These are phyloP conservation scores for Brachionus calyciflorus DNA, from an alignment of 1,140 invertebrate species.

Conservation along the genomic window DNA sequence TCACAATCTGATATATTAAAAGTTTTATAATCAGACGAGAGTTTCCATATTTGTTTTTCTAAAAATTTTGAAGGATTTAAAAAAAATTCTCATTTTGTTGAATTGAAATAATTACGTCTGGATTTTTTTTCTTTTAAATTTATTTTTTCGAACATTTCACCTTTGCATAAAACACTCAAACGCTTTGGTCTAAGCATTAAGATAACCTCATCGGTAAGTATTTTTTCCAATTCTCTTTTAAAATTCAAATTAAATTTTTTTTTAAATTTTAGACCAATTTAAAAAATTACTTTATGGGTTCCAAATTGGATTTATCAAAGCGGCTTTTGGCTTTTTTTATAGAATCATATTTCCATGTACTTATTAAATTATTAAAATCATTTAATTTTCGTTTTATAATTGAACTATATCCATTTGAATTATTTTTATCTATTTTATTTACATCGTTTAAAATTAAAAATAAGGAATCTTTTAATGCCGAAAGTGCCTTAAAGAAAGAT, in stretches of 20 bases:
- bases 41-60: slow-evolving; percentile 37
- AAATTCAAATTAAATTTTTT: background rate
- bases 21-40: slow-evolving; percentile 26
- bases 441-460: slow-evolving; percentile 18
- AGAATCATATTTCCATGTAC: slow-evolving; percentile 42
- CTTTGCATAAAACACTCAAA: slow-evolving; percentile 20
- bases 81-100: too few relatives aligned
- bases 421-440: slow-evolving; percentile 11
- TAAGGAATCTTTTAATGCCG: slow-evolving; percentile 28
- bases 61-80: too few relatives aligned
- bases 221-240: slow-evolving; percentile 28
- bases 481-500: background rate
- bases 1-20: slow-evolving; percentile 33
- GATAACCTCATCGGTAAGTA: background rate
- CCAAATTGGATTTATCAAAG: slow-evolving; percentile 17
- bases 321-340: slow-evolving; percentile 30
- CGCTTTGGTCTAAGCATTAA: background rate
- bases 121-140: slow-evolving; percentile 19
- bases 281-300: slow-evolving; percentile 19
- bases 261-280: background rate
- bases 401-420: background rate
- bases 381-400: slow-evolving; percentile 20
- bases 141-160: slow-evolving; percentile 13
- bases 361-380: slow-evolving; percentile 14
- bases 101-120: background rate